phyloP scores from a whole-genome alignment of 2,797 vertebrate genomes.

The Crenuchus spilurus region DNA sequence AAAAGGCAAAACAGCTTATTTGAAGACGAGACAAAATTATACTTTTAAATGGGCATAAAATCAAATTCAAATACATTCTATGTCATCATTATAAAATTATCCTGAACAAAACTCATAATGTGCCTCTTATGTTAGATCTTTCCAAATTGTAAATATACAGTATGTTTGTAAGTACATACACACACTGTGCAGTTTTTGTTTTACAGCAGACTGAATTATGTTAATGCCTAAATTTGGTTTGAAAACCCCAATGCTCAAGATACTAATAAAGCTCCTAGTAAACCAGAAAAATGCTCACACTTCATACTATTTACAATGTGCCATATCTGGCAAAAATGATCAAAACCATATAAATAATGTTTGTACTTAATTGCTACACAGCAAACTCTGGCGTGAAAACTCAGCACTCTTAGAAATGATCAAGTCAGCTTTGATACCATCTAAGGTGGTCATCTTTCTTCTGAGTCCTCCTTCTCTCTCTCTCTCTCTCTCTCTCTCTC shows the following conservation, averaged over 20 bases:
- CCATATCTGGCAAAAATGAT: slow-evolving; percentile 33
- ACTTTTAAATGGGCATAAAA: no score
- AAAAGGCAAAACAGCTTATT: no score
- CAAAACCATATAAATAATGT: slow-evolving; percentile 8
- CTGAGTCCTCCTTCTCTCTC: background rate
- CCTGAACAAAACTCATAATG: no score
- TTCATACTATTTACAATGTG: slow-evolving; percentile 40
- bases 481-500: background rate
- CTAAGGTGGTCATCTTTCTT: slow-evolving; percentile 41
- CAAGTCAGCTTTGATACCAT: slow-evolving; percentile 40
- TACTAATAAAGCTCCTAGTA: slow-evolving; percentile 28
- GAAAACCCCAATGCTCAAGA: background rate
- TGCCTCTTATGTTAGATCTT: no score
- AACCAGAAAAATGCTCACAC: slow-evolving; percentile 1
- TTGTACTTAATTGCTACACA: background rate
- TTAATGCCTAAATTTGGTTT: slow-evolving; percentile 3
- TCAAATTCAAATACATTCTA: no score
- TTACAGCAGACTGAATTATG: background rate
- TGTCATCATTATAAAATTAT: no score
- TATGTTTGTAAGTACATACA: no score
- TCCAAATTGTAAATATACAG: no score
- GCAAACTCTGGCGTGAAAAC: background rate
- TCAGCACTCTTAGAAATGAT: slow-evolving; percentile 17
- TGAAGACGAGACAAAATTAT: no score
- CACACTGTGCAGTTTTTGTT: background rate